phyloP scores from a whole-genome alignment of 1,140 invertebrate species.

The Sycophaga agraensis region DNA sequence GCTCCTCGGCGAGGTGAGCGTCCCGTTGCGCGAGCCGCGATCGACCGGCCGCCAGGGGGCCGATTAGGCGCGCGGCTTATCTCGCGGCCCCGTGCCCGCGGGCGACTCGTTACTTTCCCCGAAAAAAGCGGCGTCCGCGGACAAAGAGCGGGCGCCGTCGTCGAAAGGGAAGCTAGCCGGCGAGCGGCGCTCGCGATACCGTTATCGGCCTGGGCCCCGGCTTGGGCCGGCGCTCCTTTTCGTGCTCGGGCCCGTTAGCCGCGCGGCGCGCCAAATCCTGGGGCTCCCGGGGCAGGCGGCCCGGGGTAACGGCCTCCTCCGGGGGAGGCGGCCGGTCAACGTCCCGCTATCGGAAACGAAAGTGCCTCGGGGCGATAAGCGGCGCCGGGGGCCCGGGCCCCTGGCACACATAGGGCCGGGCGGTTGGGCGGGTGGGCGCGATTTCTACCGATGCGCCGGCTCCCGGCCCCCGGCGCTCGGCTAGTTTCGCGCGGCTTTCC shows the following conservation, averaged over 20 bases:
- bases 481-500: neutral
- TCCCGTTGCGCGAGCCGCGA: neutral
- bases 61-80: too few relatives aligned
- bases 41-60: neutral
- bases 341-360: conserved; percentile 9
- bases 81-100: neutral
- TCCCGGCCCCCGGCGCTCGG: too few relatives aligned
- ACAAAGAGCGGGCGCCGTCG: neutral
- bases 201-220: conserved; percentile 13
- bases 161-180: neutral
- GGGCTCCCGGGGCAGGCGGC: too few relatives aligned
- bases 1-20: too few relatives aligned
- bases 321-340: neutral
- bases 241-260: conserved; percentile 6
- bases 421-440: too few relatives aligned
- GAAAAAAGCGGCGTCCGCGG: neutral
- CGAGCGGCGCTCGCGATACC: conserved; percentile 4
- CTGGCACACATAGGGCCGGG: too few relatives aligned
- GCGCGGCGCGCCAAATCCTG: neutral
- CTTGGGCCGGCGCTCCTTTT: conserved; percentile 21
- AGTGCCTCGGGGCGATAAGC: conserved; percentile 3
- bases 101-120: too few relatives aligned
- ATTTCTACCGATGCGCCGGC: neutral
- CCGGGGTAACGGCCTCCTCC: too few relatives aligned
- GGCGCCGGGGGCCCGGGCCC: neutral